Conservation (phyloP, 2,888 invertebrate species). For the Anorthoa munda region DNA sequence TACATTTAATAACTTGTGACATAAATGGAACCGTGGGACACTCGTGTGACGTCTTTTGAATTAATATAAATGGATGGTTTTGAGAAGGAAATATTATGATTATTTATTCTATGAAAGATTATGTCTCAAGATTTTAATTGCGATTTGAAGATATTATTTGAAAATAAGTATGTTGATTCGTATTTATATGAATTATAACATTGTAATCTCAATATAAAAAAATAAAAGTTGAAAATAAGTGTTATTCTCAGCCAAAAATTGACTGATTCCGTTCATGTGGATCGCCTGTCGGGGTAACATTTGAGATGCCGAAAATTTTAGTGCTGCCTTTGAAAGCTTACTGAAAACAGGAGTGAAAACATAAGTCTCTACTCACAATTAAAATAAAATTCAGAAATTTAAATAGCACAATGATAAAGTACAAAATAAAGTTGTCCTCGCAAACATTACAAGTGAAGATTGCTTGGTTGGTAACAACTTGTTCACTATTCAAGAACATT, state of each 20-base stretch:
- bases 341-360: neutral
- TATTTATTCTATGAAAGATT: conserved; percentile 20
- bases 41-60: conserved; percentile 33
- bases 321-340: no score
- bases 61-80: neutral
- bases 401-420: neutral
- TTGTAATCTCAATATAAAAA: no score
- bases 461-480: conserved; percentile 36
- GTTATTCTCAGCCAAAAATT: neutral
- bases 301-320: neutral
- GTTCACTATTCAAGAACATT: conserved; percentile 38
- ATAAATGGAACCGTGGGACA: conserved; percentile 52
- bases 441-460: conserved; percentile 38
- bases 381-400: neutral
- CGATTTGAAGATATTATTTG: no score
- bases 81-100: neutral
- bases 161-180: no score
- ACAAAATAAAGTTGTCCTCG: conserved; percentile 16
- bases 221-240: no score
- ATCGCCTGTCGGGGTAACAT: no score
- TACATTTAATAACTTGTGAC: conserved; percentile 67
- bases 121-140: neutral
- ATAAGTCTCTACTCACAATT: neutral
- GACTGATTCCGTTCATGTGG: no score
- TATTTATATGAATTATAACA: no score